A percentile compares a stretch with the other conserved stretches of the same genome.
These are phyloP conservation scores for Drosophila pectinifera DNA, from an alignment of 1,140 invertebrate species.

Conservation along the genomic window DNA sequence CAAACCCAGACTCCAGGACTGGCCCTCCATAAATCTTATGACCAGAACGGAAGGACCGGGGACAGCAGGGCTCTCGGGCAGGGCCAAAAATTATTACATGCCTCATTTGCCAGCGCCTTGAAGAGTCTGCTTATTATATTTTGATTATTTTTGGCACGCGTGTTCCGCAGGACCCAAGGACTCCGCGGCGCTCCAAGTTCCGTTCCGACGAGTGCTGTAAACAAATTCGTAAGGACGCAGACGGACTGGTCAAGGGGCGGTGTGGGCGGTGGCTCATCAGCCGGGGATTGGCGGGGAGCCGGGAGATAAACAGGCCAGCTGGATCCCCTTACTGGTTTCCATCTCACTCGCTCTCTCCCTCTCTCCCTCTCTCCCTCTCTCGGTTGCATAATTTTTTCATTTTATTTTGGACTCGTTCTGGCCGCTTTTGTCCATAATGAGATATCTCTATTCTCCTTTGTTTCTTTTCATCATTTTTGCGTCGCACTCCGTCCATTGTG, in stretches of 20 bases:
- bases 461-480: conserved; percentile 75
- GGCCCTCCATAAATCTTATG: conserved; percentile 42
- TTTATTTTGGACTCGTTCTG: conserved; percentile 66
- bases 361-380: conserved; percentile 16
- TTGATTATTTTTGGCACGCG: conserved; percentile 79
- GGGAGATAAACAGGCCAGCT: conserved; percentile 35
- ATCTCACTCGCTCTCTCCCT: not conserved
- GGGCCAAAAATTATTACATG: conserved; percentile 73
- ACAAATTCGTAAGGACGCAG: conserved; percentile 71
- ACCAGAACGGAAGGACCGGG: conserved; percentile 11
- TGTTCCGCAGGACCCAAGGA: conserved; percentile 30
- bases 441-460: conserved; percentile 81
- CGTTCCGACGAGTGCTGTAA: conserved; percentile 57
- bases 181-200: conserved; percentile 10
- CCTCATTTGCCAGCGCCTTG: conserved; percentile 77
- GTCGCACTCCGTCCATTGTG: conserved; percentile 37
- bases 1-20: conserved; percentile 12
- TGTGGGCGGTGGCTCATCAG: too few species aligned
- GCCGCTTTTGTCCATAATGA: conserved; percentile 79
- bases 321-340: conserved; percentile 1
- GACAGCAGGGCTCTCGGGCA: not conserved
- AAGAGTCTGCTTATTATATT: conserved; percentile 79
- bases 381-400: conserved; percentile 79
- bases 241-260: conserved; percentile 15
- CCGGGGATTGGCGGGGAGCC: conserved; percentile 8